A percentile compares a stretch with the other conserved stretches of the same genome.
Evolutionary conservation across 2,888 invertebrate species (phyloP).

Genomic region (Tiliacea aurago): DNA sequence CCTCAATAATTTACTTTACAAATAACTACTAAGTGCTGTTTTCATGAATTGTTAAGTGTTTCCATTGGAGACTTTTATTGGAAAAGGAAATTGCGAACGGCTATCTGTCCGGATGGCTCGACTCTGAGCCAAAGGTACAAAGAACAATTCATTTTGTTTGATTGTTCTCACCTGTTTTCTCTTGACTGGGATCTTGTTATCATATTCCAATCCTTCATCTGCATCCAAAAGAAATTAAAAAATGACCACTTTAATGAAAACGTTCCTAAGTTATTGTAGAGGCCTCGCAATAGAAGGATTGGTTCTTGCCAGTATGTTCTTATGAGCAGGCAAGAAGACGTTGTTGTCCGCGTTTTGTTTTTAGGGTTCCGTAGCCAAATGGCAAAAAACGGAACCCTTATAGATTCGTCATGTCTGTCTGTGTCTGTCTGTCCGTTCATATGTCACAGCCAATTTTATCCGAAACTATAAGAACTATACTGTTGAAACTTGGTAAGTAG

Average conservation of each 20-base stretch:
- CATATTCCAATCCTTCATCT: neutral
- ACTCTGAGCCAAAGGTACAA: neutral
- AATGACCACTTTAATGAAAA: neutral
- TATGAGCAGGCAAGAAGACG: neutral
- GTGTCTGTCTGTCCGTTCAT: no score
- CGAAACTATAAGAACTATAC: no score
- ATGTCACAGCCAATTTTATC: no score
- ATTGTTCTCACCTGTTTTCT: neutral
- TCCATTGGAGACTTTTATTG: constrained; percentile 39
- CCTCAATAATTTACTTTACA: constrained; percentile 52
- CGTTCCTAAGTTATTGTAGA: neutral
- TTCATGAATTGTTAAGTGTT: constrained; percentile 55
- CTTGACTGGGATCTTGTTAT: neutral
- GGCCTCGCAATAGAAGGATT: no score
- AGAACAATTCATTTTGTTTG: neutral
- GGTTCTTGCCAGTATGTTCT: neutral
- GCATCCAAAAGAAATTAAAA: neutral
- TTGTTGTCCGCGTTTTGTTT: neutral
- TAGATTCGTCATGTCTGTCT: no score
- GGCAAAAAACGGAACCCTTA: no score
- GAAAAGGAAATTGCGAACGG: constrained; percentile 33
- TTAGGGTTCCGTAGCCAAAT: no score
- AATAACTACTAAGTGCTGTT: constrained; percentile 48
- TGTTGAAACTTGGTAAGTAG: no score
- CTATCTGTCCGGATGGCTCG: neutral